Base-by-base conservation (phyloP, 2,888 invertebrate species). In the Rutpela maculata region DNA sequence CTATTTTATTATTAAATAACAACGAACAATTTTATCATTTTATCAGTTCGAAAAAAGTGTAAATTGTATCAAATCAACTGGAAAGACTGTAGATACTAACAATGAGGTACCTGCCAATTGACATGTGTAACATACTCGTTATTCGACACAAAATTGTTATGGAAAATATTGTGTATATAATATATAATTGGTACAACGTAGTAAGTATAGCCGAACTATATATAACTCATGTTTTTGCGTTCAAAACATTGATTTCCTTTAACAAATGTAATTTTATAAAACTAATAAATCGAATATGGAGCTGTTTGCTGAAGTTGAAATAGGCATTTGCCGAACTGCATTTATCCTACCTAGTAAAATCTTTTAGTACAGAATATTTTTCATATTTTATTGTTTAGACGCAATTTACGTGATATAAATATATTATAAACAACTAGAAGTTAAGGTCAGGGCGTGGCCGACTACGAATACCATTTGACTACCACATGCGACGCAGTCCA, bases 201-300 rank as follows among this genome's bases (percentile, higher is more conserved):
- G 38, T 22, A 18, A 18, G 19, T 50, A 15, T 18, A 19, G 18
- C 38, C 18, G 38, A 65, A 65, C 65, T 50, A 50, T 12, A 50
- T 43, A 11, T 12, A 43, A 43, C 38, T 3, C 12, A 6, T 12
- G 18, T 65, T 65, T 43, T n/a, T 65, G 43, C 17, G 62, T 17
- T 35, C 35, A 18, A 10, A 43, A 65, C 19, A 43, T 63, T 63
- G 63, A 63, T 63, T 65, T 65, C 18, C 38, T 65, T n/a, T 17
- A 19, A 19, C 19, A n/a, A 65, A 65, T 17, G 43, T 65, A 65
- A 65, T 65, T 65, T 43, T 43, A 65, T 65, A 65, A 65, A 65
- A 65, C 65, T 43, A 65, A 43, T 65, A 65, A 65, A 50, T 65
- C 65, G 43, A 19, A 43, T 65, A 18, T 12, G n/a, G 19, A 43